Conservation (phyloP, 1,140 invertebrate species). For the Paraescarpia echinospica region DNA sequence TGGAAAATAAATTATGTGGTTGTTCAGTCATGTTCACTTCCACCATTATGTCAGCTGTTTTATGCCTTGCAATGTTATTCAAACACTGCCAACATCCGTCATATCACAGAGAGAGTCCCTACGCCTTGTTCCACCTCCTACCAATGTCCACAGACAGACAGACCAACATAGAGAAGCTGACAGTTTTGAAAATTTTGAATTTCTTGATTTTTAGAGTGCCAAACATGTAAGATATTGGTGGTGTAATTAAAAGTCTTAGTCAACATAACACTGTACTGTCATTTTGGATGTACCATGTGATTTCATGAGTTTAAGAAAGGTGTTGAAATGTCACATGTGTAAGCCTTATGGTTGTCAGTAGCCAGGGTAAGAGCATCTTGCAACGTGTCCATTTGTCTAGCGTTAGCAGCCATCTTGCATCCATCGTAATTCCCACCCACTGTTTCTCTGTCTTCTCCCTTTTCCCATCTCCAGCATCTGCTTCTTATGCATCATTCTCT, state of each 20-base stretch:
- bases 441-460: too few relatives aligned
- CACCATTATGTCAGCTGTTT: too few relatives aligned
- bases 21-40: too few relatives aligned
- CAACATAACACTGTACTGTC: not conserved
- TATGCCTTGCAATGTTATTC: too few relatives aligned
- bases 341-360: not conserved
- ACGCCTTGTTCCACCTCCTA: too few relatives aligned
- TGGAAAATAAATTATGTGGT: too few relatives aligned
- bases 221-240: not conserved
- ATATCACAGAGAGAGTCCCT: too few relatives aligned
- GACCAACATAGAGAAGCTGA: too few relatives aligned
- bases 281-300: not conserved
- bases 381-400: not conserved
- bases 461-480: not conserved
- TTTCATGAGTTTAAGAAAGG: not conserved
- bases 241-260: not conserved
- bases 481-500: not conserved
- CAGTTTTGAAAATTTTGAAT: not conserved
- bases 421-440: not conserved
- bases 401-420: not conserved
- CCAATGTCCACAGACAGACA: too few relatives aligned
- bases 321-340: not conserved
- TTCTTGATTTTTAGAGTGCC: not conserved
- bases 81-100: too few relatives aligned
- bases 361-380: not conserved